phyloP scores from a whole-genome alignment of 2,113 vertebrate genomes.

The Xiphorhynchus elegans region DNA sequence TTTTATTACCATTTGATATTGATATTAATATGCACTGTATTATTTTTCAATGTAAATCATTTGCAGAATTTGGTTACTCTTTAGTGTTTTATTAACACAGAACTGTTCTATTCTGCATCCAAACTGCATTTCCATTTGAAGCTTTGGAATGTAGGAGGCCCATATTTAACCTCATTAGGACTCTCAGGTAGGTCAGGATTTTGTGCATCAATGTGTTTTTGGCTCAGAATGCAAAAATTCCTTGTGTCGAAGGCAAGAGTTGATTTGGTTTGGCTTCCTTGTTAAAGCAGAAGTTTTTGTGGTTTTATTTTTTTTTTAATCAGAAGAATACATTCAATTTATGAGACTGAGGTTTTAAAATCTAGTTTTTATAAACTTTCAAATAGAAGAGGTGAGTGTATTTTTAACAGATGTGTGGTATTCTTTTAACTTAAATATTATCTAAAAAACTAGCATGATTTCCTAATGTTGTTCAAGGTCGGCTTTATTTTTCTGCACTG shows the following conservation, averaged over 20 bases:
- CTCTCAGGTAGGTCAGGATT: conserved; percentile 28
- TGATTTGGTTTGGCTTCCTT: neutral
- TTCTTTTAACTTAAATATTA: conserved; percentile 1
- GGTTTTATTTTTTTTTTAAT: neutral
- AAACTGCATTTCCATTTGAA: neutral
- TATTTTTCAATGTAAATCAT: neutral
- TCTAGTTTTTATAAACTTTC: neutral
- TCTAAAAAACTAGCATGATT: neutral
- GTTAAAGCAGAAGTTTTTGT: neutral
- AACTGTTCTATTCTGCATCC: neutral
- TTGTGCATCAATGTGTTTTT: conserved; percentile 26
- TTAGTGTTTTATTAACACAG: neutral
- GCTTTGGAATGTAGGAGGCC: neutral
- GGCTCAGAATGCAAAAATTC: neutral
- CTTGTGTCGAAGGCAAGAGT: neutral
- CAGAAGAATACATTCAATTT: neutral
- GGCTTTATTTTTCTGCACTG: conserved; percentile 15
- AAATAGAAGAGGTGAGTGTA: neutral
- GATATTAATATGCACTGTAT: neutral
- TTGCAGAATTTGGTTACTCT: neutral
- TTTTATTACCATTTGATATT: neutral
- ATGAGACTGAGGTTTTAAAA: neutral
- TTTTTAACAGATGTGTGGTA: neutral
- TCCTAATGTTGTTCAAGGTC: conserved; percentile 16
- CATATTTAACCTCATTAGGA: neutral